A percentile compares a stretch with the other conserved stretches of the same genome.
These are phyloP conservation scores for Acanthis flammea DNA, from an alignment of 2,797 vertebrate genomes.

Conservation along the genomic window DNA sequence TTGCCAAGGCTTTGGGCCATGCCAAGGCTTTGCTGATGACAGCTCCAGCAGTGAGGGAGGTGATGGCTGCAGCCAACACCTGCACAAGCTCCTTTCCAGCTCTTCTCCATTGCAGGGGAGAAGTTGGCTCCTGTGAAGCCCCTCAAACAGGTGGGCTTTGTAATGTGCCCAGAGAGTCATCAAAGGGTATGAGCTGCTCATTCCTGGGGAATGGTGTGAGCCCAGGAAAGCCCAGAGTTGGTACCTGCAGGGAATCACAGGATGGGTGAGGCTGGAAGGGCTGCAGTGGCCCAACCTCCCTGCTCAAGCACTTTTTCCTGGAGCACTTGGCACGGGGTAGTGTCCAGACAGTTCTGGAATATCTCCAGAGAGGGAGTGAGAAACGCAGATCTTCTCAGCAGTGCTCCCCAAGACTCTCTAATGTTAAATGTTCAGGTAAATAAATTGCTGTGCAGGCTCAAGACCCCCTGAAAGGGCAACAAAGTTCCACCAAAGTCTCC, in stretches of 20 bases:
- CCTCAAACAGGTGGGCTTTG: not conserved
- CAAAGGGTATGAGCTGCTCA: not conserved
- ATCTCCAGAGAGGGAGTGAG: not conserved
- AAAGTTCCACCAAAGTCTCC: not conserved
- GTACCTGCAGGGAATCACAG: not conserved
- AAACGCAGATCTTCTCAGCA: not conserved
- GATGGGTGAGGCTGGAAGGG: not conserved
- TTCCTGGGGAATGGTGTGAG: not conserved
- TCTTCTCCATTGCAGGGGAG: not conserved
- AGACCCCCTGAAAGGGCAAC: not conserved
- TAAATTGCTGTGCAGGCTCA: not conserved
- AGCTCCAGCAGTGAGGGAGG: not conserved
- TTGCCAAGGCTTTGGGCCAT: not conserved
- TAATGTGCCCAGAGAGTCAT: not conserved
- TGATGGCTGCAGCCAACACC: not conserved
- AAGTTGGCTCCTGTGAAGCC: not conserved
- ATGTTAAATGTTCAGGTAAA: not conserved
- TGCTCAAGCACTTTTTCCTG: not conserved
- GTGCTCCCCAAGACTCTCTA: not conserved
- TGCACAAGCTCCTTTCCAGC: not conserved
- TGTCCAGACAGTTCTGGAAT: not conserved
- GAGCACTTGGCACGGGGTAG: not conserved
- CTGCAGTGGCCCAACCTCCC: not conserved
- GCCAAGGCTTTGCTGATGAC: not conserved
- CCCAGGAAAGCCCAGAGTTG: not conserved